A percentile compares a stretch with the other conserved stretches of the same genome.
These are phyloP conservation scores for Drosophila bipectinata DNA, from an alignment of 1,140 invertebrate genomes.

Conservation along the genomic window DNA sequence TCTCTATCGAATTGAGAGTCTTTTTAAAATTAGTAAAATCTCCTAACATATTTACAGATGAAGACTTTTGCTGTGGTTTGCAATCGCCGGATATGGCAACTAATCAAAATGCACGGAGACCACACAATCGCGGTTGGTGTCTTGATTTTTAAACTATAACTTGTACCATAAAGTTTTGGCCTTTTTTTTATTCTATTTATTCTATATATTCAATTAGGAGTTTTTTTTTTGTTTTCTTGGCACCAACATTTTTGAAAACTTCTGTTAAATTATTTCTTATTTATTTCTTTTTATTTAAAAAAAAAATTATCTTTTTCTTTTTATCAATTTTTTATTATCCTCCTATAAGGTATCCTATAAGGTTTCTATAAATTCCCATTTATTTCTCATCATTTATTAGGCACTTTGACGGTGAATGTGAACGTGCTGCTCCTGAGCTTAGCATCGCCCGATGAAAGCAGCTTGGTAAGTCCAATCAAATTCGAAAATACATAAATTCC, in stretches of 20 bases:
- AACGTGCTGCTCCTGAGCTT: slow-evolving; percentile 96
- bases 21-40: not conserved
- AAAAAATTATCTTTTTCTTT: no score
- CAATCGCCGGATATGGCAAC: slow-evolving; percentile 89
- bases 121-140: slow-evolving; percentile 83
- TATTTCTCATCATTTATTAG: slow-evolving; percentile 85
- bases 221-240: not conserved
- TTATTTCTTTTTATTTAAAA: no score
- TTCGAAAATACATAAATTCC: not conserved
- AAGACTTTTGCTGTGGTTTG: slow-evolving; percentile 93
- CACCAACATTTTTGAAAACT: no score
- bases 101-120: slow-evolving; percentile 81
- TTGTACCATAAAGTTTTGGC: not conserved
- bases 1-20: no score
- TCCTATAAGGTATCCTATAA: no score
- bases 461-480: slow-evolving; percentile 90
- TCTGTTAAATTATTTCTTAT: no score
- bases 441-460: slow-evolving; percentile 97
- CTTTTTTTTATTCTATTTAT: no score
- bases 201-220: no score
- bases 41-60: slow-evolving; percentile 89
- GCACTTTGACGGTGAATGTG: slow-evolving; percentile 95
- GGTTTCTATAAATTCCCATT: not conserved
- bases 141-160: not conserved
- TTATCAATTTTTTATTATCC: no score